Conservation (phyloP, 2,797 vertebrate genomes). For the Acanthiza pusilla region DNA sequence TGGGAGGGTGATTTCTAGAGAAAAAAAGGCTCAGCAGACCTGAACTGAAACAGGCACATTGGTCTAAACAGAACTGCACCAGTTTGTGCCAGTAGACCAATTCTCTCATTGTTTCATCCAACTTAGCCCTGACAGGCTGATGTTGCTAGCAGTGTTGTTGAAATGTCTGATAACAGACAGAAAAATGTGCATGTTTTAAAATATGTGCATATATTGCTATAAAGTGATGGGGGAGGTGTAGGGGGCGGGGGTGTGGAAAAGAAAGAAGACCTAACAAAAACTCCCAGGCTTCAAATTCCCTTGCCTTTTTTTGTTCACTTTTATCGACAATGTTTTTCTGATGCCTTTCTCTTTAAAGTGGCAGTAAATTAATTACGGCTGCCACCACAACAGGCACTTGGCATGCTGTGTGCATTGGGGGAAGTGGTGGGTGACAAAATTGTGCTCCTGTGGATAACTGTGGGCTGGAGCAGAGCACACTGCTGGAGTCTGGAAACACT, state of each 20-base stretch:
- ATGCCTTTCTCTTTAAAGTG: background rate
- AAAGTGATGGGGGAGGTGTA: background rate
- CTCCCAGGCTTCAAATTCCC: background rate
- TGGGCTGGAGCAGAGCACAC: background rate
- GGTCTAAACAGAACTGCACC: background rate
- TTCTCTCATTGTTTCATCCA: background rate
- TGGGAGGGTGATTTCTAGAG: background rate
- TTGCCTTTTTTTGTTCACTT: background rate
- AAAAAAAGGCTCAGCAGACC: background rate
- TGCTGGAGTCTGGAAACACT: background rate
- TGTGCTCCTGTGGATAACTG: background rate
- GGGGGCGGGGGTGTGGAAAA: accelerated
- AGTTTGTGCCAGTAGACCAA: background rate
- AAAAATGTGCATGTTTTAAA: background rate
- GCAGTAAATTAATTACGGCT: background rate
- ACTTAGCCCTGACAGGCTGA: background rate
- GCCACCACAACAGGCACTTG: background rate
- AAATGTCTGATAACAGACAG: background rate
- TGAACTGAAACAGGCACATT: background rate
- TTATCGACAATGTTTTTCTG: background rate
- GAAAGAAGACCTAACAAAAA: background rate
- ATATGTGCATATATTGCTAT: background rate
- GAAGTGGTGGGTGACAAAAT: background rate
- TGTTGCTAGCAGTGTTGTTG: background rate
- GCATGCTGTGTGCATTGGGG: background rate